Base-by-base conservation (phyloP, 2,888 invertebrate genomes). In the Acanthosepion esculentum region DNA sequence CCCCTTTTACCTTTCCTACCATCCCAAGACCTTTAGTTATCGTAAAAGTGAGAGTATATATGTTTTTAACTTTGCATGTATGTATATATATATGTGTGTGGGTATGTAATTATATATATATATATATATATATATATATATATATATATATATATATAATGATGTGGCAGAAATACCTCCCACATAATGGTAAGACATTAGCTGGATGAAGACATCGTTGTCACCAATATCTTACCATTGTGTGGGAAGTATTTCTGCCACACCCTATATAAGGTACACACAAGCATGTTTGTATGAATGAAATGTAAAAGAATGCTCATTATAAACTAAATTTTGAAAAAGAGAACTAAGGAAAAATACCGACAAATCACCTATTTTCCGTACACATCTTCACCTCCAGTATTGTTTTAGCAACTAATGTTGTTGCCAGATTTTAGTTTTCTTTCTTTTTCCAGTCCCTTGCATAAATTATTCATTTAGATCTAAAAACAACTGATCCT, bases 1-100 rank as follows among this genome's bases (percentile, higher is more conserved):
- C n/a, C n/a, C 20, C 78, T 33, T 33, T n/a, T n/a, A 78, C n/a
- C n/a, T 78, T 78, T 12, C 78, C 78, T n/a, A n/a, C 78, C 78
- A 78, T 78, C 78, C 78, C 78, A 78, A n/a, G n/a, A 78, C 78
- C 78, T 59, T 23, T 78, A 78, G 78, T 78, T 78, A 78, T n/a
- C 33, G 78, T n/a, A 20, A 59, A 15, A 15, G n/a, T 78, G 78
- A n/a, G 78, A 4, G 78, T n/a, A 33, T 78, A 33, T 78, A n/a
- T n/a, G 12, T 78, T n/a, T 78, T 15, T 15, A n/a, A 33, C n/a
- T n/a, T 10, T n/a, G 78, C 33, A 23, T 78, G n/a, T 33, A 10
- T 78, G 10, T n/a, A 15, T 78, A n/a, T 78, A 15, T 64, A 29
- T 64, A 29, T 64, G 2, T 64, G 2, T 64, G 26, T 64, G 26